phyloP scores from a whole-genome alignment of 2,113 vertebrate genomes.

The Poeciliopsis prolifica region DNA sequence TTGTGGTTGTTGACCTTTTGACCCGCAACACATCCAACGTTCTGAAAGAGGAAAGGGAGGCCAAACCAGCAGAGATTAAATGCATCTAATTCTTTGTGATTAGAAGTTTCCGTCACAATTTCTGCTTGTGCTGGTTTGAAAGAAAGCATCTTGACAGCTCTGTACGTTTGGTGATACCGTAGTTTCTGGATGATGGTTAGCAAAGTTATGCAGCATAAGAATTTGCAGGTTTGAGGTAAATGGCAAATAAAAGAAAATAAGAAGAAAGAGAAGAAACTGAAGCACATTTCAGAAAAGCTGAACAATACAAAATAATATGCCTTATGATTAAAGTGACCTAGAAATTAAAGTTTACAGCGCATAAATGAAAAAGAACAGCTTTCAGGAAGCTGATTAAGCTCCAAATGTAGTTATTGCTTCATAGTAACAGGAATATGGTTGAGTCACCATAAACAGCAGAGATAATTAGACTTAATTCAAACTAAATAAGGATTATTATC shows the following conservation, averaged over 20 bases:
- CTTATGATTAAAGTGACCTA: no score
- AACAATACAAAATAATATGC: no score
- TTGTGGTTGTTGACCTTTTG: slow-evolving; percentile 4
- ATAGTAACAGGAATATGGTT: not conserved
- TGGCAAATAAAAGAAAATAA: not conserved
- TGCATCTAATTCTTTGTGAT: slow-evolving; percentile 27
- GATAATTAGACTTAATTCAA: slow-evolving; percentile 19
- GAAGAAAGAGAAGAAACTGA: not conserved
- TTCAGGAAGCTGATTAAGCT: not conserved
- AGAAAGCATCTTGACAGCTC: slow-evolving; percentile 24
- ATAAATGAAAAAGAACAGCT: no score
- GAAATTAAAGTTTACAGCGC: no score
- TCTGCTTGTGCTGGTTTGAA: slow-evolving; percentile 24
- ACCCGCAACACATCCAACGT: slow-evolving; percentile 2
- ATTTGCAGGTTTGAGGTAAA: slow-evolving; percentile 9
- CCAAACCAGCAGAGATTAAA: not conserved
- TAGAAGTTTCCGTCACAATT: slow-evolving; percentile 46
- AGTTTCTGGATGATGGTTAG: slow-evolving; percentile 22
- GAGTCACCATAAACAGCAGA: slow-evolving; percentile 18
- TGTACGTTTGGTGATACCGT: slow-evolving; percentile 7
- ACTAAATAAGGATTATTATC: slow-evolving; percentile 37
- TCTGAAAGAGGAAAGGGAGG: not conserved
- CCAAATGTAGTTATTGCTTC: not conserved
- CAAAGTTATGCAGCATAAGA: slow-evolving; percentile 28
- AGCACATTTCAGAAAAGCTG: not conserved